A percentile compares a stretch with the other conserved stretches of the same genome.
phyloP scores from a whole-genome alignment of 2,888 invertebrate species.

The Pachycephus smyrnensis region DNA sequence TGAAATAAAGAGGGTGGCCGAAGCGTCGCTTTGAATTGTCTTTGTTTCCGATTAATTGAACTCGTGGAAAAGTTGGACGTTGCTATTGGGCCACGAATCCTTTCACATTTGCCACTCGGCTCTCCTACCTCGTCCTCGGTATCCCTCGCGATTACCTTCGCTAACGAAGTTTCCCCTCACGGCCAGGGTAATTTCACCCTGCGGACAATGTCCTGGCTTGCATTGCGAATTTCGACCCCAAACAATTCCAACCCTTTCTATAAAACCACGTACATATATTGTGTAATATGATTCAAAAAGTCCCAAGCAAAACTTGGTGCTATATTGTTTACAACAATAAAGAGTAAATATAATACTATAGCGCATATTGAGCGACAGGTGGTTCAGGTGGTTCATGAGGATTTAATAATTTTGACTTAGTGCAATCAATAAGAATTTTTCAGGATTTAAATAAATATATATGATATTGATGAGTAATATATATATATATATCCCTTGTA shows the following conservation, averaged over 20 bases:
- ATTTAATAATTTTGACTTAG: too few relatives aligned
- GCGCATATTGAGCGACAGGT: not conserved
- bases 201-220: not conserved
- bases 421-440: too few relatives aligned
- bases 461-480: too few relatives aligned
- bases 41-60: conserved; percentile 36
- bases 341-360: not conserved
- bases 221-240: not conserved
- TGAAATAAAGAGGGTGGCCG: conserved; percentile 21
- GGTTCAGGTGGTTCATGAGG: not conserved
- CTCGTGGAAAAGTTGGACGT: conserved; percentile 8
- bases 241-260: not conserved
- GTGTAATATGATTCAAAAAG: not conserved
- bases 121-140: not conserved
- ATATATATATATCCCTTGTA: not conserved
- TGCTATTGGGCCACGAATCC: not conserved
- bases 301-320: not conserved
- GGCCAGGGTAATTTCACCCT: not conserved
- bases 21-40: conserved; percentile 30
- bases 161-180: not conserved
- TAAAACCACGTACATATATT: not conserved
- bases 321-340: not conserved
- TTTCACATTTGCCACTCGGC: not conserved
- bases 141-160: not conserved
- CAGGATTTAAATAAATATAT: too few relatives aligned